Evolutionary conservation across 2,888 invertebrate species (phyloP).

Genomic region (Stramonita haemastoma): DNA sequence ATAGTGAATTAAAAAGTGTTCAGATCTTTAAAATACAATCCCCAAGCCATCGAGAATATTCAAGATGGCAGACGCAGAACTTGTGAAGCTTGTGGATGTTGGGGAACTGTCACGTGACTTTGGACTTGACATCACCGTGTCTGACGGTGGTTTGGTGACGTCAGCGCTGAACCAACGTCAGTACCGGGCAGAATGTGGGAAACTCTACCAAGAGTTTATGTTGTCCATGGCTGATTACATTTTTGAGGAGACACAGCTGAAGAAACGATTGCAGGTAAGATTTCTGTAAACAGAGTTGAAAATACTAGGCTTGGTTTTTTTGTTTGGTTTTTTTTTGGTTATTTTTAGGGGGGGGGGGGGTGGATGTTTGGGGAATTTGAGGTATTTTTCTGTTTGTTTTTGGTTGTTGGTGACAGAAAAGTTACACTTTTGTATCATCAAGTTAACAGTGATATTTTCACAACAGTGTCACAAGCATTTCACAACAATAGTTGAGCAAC

Average conservation of each 20-base stretch:
- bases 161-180: constrained; percentile 60
- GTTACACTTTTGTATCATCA: no score
- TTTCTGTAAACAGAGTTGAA: not conserved
- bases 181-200: constrained; percentile 57
- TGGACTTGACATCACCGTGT: constrained; percentile 66
- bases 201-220: constrained; percentile 62
- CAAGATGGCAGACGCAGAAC: constrained; percentile 25
- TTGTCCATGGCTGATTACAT: constrained; percentile 59
- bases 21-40: not conserved
- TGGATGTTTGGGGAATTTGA: no score
- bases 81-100: constrained; percentile 40
- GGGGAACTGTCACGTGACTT: constrained; percentile 60
- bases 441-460: no score
- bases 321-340: no score
- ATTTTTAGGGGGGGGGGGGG: no score
- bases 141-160: constrained; percentile 59
- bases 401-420: no score
- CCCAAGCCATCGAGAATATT: not conserved
- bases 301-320: not conserved
- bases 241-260: constrained; percentile 53
- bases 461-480: no score
- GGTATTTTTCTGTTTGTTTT: no score
- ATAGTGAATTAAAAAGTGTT: not conserved
- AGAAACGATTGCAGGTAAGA: constrained; percentile 36
- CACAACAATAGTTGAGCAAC: no score